These are phyloP conservation scores for Atherinomorus stipes DNA, from an alignment of 2,113 vertebrate genomes.

Conservation along the genomic window DNA sequence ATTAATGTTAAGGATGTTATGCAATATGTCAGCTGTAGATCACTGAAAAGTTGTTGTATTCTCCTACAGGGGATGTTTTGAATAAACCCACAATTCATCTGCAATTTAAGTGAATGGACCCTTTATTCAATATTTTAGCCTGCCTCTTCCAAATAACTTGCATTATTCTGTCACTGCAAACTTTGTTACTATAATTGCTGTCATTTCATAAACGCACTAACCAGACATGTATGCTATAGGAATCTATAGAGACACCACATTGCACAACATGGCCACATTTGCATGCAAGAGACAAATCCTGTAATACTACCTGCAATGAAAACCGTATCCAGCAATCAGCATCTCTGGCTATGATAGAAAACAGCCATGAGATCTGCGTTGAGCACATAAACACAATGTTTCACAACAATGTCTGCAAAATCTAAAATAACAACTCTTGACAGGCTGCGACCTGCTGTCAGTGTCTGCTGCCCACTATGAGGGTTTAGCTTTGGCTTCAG, in stretches of 20 bases:
- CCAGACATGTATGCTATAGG: neutral
- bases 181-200: neutral
- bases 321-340: neutral
- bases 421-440: slow-evolving; percentile 21
- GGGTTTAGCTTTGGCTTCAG: no score
- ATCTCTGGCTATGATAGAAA: neutral
- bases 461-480: slow-evolving; percentile 9
- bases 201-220: neutral
- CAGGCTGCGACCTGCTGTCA: slow-evolving; percentile 62
- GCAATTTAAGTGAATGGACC: neutral
- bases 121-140: neutral
- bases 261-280: neutral
- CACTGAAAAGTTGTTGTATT: no score
- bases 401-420: slow-evolving; percentile 27
- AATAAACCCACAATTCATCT: no score
- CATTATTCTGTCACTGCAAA: neutral
- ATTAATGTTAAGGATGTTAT: neutral
- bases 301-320: neutral
- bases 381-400: neutral
- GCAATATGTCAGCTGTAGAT: no score
- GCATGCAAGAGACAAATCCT: neutral
- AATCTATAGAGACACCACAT: neutral
- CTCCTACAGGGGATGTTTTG: no score
- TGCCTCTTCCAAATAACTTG: neutral
- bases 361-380: slow-evolving; percentile 2